Evolutionary conservation across 2,113 vertebrate species (phyloP).

Genomic region (Nothoprocta pentlandii): DNA sequence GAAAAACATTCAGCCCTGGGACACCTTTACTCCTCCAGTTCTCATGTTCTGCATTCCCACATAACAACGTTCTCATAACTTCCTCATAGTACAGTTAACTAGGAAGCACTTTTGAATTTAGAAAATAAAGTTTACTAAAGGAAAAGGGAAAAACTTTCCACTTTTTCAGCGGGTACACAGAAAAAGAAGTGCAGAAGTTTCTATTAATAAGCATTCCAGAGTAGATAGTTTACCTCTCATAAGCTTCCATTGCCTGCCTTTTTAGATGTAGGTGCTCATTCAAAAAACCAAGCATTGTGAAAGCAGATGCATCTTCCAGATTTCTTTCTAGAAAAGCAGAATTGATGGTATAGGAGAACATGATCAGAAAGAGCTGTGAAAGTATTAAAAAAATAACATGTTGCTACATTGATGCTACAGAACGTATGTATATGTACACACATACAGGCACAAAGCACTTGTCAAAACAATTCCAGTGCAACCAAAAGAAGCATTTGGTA

Average conservation of each 20-base stretch:
- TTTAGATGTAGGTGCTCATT: conserved; percentile 90
- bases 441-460: no score
- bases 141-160: neutral
- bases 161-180: neutral
- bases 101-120: neutral
- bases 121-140: neutral
- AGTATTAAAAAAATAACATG: neutral
- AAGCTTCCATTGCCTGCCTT: conserved; percentile 87
- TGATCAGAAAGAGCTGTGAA: neutral
- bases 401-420: neutral
- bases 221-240: conserved; percentile 83
- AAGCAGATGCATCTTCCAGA: conserved; percentile 87
- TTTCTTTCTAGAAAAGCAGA: conserved; percentile 86
- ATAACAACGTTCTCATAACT: neutral
- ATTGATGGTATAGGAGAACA: conserved; percentile 17
- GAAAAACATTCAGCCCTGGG: neutral
- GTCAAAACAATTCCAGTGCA: no score
- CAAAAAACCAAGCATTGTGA: conserved; percentile 96
- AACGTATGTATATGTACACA: no score
- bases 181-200: neutral
- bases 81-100: neutral
- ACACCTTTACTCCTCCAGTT: neutral
- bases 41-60: neutral
- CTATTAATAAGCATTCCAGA: neutral
- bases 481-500: no score